These are phyloP conservation scores for Patella caerulea DNA, from an alignment of 2,888 invertebrate species.

Conservation along the genomic window DNA sequence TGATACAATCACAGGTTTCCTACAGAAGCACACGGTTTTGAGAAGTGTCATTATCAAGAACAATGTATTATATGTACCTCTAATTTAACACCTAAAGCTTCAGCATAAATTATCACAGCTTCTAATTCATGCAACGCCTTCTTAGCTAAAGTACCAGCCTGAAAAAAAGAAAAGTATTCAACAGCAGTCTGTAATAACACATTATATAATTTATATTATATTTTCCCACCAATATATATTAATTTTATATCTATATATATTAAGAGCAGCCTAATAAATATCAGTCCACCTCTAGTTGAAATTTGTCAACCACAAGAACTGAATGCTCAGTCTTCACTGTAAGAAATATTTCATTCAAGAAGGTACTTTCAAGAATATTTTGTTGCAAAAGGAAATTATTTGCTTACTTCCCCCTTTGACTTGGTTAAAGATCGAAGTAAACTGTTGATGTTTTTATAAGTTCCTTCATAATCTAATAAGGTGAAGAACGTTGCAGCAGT, in stretches of 20 bases:
- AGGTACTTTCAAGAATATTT: no score
- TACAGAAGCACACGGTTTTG: background rate
- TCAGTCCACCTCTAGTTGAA: no score
- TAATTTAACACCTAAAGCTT: conserved; percentile 77
- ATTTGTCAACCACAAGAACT: no score
- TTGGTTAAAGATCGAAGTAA: conserved; percentile 79
- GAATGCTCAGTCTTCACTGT: no score
- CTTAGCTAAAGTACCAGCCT: conserved; percentile 74
- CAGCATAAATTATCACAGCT: conserved; percentile 80
- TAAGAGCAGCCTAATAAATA: no score
- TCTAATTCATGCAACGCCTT: conserved; percentile 84
- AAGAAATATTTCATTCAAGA: no score
- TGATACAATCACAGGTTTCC: background rate
- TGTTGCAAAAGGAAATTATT: no score
- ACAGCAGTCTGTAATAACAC: no score
- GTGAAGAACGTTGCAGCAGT: conserved; percentile 78
- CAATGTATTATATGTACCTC: conserved; percentile 42
- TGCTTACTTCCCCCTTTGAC: conserved; percentile 78
- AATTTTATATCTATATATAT: no score
- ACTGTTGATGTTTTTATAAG: conserved; percentile 77
- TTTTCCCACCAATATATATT: no score
- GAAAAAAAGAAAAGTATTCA: conserved; percentile 18
- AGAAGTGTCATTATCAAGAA: background rate
- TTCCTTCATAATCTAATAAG: conserved; percentile 80
- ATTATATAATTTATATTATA: no score